Evolutionary conservation across 1,140 invertebrate genomes (phyloP).

Genomic region (Lucilia sericata): DNA sequence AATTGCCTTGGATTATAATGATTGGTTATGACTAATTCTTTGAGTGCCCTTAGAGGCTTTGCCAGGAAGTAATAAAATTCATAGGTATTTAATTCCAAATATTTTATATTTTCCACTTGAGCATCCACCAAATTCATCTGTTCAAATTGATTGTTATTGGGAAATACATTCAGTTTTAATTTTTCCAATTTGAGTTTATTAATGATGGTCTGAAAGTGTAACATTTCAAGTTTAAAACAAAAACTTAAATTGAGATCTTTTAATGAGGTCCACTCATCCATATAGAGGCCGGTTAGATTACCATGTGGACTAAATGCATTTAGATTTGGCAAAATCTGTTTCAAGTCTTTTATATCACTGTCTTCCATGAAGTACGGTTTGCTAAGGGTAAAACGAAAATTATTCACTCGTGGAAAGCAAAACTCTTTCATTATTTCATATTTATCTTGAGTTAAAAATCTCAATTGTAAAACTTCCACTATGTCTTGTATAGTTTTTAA

Average conservation of each 20-base stretch:
- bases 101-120: not conserved
- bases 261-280: not conserved
- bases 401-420: not conserved
- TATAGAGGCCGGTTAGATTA: not conserved
- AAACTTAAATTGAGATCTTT: conserved; percentile 28
- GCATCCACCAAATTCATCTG: conserved; percentile 15
- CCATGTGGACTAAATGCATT: conserved; percentile 14
- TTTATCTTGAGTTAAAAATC: not conserved
- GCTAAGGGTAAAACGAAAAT: not conserved
- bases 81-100: conserved; percentile 31
- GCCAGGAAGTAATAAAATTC: conserved; percentile 28
- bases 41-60: not conserved
- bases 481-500: not conserved
- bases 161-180: conserved; percentile 22
- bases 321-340: not conserved
- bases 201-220: not conserved
- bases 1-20: conserved; percentile 33
- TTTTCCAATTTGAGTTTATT: conserved; percentile 15
- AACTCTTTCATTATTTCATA: conserved; percentile 30
- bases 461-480: conserved; percentile 14
- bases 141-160: conserved; percentile 24
- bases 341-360: not conserved
- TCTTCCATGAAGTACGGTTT: conserved; percentile 23
- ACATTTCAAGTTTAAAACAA: conserved; percentile 31
- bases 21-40: conserved; percentile 10